phyloP scores from a whole-genome alignment of 37 sponge, comb jelly and placozoan genomes.

The Corticium candelabrum region DNA sequence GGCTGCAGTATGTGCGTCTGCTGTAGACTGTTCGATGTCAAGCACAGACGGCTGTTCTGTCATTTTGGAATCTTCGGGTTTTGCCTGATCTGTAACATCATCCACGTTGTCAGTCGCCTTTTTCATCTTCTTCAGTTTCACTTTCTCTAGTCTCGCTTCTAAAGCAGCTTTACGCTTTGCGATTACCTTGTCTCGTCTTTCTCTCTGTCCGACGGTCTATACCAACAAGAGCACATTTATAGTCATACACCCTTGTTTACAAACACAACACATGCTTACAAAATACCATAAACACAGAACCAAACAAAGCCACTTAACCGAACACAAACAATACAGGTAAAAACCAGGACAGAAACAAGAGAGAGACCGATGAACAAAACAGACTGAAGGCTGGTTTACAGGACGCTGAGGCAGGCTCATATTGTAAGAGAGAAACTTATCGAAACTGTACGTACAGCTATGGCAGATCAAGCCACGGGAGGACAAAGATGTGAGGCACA shows the following conservation, averaged over 20 bases:
- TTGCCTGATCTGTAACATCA: conserved; percentile 2
- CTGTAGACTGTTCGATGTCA: background rate
- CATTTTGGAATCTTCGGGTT: background rate
- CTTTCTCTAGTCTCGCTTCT: conserved; percentile 64
- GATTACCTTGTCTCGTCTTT: conserved; percentile 41
- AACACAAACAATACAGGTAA: too few relatives aligned
- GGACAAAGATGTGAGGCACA: too few relatives aligned
- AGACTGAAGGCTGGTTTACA: too few relatives aligned
- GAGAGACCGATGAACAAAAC: too few relatives aligned
- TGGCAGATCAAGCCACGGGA: too few relatives aligned
- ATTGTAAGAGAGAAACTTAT: too few relatives aligned
- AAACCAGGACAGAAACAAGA: too few relatives aligned
- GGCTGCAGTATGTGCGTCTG: background rate
- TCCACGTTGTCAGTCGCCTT: background rate
- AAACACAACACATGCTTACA: background rate
- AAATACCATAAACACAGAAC: too few relatives aligned
- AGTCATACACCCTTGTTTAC: background rate
- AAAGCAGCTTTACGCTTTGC: conserved; percentile 40
- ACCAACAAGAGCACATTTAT: background rate
- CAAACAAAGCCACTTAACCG: too few relatives aligned
- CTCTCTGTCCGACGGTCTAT: conserved; percentile 62
- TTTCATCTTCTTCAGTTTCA: conserved; percentile 10
- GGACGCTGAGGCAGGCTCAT: too few relatives aligned
- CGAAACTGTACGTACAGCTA: too few relatives aligned
- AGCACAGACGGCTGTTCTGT: background rate